Evolutionary conservation across 2,888 invertebrate species (phyloP), one percentile per base, ranked within the genome.

Genomic region (Lasioglossum villosulum): DNA sequence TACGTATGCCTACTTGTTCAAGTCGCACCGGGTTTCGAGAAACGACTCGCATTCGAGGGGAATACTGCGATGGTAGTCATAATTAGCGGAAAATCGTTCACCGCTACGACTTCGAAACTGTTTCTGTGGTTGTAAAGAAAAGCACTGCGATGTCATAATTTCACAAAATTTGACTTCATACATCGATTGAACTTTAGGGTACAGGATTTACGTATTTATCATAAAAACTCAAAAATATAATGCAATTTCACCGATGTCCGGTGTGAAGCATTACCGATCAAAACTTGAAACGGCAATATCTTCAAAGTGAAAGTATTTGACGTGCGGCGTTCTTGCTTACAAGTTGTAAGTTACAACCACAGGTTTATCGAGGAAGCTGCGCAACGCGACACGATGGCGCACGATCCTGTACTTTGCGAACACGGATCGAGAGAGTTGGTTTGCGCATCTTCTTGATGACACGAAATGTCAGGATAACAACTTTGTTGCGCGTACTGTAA

Each of bases 41-140:
- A 39, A 59, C 75, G 42, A 19, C 59, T 59, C 8, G 42, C 14
- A 68, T 75, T 45, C 37, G 48, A 75, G 70, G 16, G n/a, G 42
- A 56, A 42, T n/a, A 34, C 42, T 30, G n/a, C 59, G 34, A 70
- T 30, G 42, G 52, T 39, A 19, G 34, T 48, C 63, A 16, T 6
- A 30, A 45, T 45, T 63, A 45, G 19, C 45, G 39, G 27, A 14
- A 68, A 27, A 39, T 70, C 30, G 19, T 63, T 63, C 63, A 56
- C n/a, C 30, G 63, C 8, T 63, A 6, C 30, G 30, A 30, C 16
- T 30, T 19, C 63, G 19, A 30, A 6, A 19, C 16, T 63, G 63
- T 63, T 42, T 42, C 42, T 12, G 2, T 12, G 12, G 3, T 42
- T 12, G 12, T 3, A 42, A 12, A 12, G 12, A 3, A 12, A 42